phyloP scores from a whole-genome alignment of 2,113 vertebrate species.

The Amazona vittata region DNA sequence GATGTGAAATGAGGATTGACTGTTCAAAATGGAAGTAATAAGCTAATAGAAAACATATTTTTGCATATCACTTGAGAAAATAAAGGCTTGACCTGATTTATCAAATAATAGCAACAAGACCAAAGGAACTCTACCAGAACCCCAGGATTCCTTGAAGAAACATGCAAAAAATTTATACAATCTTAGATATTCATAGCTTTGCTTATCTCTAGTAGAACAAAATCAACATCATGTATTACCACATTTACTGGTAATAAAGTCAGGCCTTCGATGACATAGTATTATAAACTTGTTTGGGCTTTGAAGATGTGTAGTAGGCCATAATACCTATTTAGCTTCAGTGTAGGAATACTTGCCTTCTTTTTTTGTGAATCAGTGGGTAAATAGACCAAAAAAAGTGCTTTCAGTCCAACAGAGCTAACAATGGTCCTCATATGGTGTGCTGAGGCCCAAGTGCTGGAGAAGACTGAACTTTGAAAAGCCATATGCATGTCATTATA shows the following conservation, averaged over 20 bases:
- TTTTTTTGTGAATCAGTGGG: not conserved
- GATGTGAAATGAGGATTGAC: not conserved
- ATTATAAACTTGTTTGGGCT: not conserved
- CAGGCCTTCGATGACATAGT: not conserved
- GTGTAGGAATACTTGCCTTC: not conserved
- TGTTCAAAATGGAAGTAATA: not conserved
- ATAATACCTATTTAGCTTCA: not conserved
- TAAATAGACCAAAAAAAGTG: not conserved
- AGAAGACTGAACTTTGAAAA: not conserved
- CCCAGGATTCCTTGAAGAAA: not conserved
- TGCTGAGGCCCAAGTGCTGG: not conserved
- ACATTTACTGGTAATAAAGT: not conserved
- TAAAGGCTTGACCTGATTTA: not conserved
- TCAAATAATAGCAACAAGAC: not conserved
- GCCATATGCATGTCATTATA: not conserved
- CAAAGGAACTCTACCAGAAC: not conserved
- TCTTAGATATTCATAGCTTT: not conserved
- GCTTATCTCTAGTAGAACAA: not conserved
- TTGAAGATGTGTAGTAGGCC: not conserved
- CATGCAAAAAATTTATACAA: not conserved
- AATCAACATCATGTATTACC: not conserved
- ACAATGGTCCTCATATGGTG: not conserved
- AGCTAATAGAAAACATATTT: not conserved
- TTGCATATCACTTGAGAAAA: not conserved
- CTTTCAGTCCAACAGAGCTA: not conserved